Percentiles rank a stretch among this genome's conserved stretches.
phyloP scores from a whole-genome alignment of 2,888 invertebrate species.

The Steinernema carpocapsae region DNA sequence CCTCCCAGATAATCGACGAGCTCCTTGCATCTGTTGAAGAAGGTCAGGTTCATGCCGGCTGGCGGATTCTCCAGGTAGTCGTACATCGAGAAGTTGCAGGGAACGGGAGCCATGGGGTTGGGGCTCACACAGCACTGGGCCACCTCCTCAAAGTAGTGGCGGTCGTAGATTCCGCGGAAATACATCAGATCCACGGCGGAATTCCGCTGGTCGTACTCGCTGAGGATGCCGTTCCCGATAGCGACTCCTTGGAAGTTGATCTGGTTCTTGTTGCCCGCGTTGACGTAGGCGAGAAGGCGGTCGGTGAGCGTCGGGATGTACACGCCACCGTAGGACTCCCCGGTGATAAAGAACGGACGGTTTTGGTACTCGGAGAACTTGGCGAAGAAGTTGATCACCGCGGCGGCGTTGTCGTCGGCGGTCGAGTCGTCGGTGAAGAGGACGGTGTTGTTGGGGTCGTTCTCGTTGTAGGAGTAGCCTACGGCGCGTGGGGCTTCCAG shows the following conservation, averaged over 20 bases:
- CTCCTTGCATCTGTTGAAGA: slow-evolving; percentile 53
- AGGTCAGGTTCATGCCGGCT: slow-evolving; percentile 48
- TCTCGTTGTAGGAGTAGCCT: slow-evolving; percentile 68
- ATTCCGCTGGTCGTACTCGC: slow-evolving; percentile 54
- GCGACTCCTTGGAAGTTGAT: slow-evolving; percentile 51
- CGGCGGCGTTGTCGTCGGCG: slow-evolving; percentile 65
- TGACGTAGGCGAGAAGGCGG: slow-evolving; percentile 31
- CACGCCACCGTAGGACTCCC: slow-evolving; percentile 61
- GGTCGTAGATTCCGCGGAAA: slow-evolving; percentile 51
- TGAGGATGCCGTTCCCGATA: slow-evolving; percentile 66
- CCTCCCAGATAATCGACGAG: slow-evolving; percentile 11
- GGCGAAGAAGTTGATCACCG: slow-evolving; percentile 71
- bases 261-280: slow-evolving; percentile 20
- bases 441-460: slow-evolving; percentile 47
- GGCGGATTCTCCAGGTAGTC: slow-evolving; percentile 9
- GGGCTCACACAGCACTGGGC: background rate
- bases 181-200: slow-evolving; percentile 50
- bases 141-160: slow-evolving; percentile 22
- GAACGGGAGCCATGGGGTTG: background rate
- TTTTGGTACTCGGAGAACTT: slow-evolving; percentile 71
- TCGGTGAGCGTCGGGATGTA: slow-evolving; percentile 46
- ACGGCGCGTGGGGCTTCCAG: slow-evolving; percentile 73
- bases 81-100: slow-evolving; percentile 29
- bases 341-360: slow-evolving; percentile 72
- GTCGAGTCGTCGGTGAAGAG: slow-evolving; percentile 50